These are phyloP conservation scores for Epinotia brunnichana DNA, from an alignment of 2,888 invertebrate genomes.

Conservation along the genomic window DNA sequence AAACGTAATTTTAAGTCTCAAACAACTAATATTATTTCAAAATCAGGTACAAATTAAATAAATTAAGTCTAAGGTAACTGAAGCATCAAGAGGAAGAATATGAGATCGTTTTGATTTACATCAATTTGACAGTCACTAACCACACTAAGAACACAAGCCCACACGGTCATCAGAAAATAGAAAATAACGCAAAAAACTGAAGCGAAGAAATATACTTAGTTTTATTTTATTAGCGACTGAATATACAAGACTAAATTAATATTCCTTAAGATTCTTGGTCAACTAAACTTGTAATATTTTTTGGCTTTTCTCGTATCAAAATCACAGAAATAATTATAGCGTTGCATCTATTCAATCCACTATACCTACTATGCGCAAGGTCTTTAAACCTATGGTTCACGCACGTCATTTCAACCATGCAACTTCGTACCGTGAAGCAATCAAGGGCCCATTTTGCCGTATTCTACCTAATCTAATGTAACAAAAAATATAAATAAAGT, in stretches of 20 bases:
- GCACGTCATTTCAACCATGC: slow-evolving; percentile 44
- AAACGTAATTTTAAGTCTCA: slow-evolving; percentile 76
- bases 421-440: slow-evolving; percentile 44
- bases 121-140: slow-evolving; percentile 48
- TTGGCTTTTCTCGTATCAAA: slow-evolving; percentile 75
- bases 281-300: slow-evolving; percentile 71
- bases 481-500: slow-evolving; percentile 81
- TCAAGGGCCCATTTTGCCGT: slow-evolving; percentile 65
- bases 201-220: not conserved
- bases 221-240: slow-evolving; percentile 24
- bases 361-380: slow-evolving; percentile 43
- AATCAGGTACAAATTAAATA: slow-evolving; percentile 83
- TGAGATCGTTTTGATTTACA: slow-evolving; percentile 74
- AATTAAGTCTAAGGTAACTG: slow-evolving; percentile 82
- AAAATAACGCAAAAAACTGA: not conserved
- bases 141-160: slow-evolving; percentile 1
- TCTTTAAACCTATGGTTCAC: slow-evolving; percentile 44
- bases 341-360: slow-evolving; percentile 55
- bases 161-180: slow-evolving; percentile 1
- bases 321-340: slow-evolving; percentile 73
- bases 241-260: slow-evolving; percentile 13
- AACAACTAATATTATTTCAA: slow-evolving; percentile 69
- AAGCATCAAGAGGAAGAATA: slow-evolving; percentile 74
- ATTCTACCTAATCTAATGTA: slow-evolving; percentile 76
- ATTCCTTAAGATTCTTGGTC: slow-evolving; percentile 44